Evolutionary conservation across 2,113 vertebrate species (phyloP).

Genomic region (Heteronetta atricapilla): DNA sequence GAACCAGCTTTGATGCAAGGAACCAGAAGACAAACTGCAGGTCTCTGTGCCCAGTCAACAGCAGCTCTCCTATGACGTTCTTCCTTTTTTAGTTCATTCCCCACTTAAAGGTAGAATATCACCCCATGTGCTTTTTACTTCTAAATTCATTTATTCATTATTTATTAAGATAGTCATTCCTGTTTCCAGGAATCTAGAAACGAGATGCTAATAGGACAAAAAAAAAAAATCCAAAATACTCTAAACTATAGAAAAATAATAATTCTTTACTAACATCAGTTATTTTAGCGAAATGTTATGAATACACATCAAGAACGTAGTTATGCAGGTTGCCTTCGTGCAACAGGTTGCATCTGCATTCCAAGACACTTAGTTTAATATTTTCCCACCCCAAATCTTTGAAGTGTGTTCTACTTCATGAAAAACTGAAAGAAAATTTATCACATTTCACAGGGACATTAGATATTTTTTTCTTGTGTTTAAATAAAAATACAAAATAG

Average conservation of each 20-base stretch:
- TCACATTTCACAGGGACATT: neutral
- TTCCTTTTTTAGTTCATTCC: neutral
- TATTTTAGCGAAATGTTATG: neutral
- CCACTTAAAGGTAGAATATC: neutral
- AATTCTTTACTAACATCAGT: neutral
- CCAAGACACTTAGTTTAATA: conserved; percentile 14
- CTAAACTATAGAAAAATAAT: neutral
- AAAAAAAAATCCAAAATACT: neutral
- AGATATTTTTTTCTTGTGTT: neutral
- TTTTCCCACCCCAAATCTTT: conserved; percentile 38
- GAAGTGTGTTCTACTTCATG: neutral
- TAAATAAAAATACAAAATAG: neutral
- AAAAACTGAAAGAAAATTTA: neutral
- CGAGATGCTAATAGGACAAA: neutral
- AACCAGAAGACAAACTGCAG: neutral
- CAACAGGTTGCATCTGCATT: conserved; percentile 32
- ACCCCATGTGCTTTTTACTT: neutral
- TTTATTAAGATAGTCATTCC: neutral
- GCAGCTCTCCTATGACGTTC: neutral
- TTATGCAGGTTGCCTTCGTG: neutral
- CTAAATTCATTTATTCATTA: neutral
- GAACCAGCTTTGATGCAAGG: neutral
- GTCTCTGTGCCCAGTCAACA: neutral
- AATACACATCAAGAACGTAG: neutral
- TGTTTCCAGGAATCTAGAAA: neutral